These are phyloP conservation scores for Hydropsyche tenuis DNA, from an alignment of 1,140 invertebrate species.

Conservation along the genomic window DNA sequence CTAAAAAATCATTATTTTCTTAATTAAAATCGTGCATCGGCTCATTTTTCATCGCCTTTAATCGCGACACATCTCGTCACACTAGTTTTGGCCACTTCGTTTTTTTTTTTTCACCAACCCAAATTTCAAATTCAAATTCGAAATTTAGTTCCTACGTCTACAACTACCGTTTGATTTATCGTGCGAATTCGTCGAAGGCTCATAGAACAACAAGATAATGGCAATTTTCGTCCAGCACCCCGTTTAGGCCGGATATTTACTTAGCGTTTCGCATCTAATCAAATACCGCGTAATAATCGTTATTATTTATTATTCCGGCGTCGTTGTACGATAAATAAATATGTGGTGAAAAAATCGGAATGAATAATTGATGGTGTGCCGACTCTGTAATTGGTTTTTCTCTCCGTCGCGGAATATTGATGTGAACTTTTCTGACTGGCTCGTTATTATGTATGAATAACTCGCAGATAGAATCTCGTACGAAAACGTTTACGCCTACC, in stretches of 20 bases:
- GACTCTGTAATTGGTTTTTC: constrained; percentile 34
- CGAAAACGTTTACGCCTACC: constrained; percentile 19
- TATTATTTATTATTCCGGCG: neutral
- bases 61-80: constrained; percentile 16
- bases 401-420: constrained; percentile 24
- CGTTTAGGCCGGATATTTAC: constrained; percentile 25
- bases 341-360: too few relatives aligned
- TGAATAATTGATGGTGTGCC: neutral
- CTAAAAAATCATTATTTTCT: constrained; percentile 20
- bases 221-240: too few relatives aligned
- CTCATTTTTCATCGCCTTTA: constrained; percentile 6
- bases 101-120: too few relatives aligned
- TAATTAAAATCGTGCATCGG: constrained; percentile 3
- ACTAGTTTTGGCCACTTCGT: neutral
- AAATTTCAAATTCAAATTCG: too few relatives aligned
- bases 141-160: too few relatives aligned
- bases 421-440: constrained; percentile 23
- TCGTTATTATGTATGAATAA: constrained; percentile 28
- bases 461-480: constrained; percentile 29
- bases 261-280: constrained; percentile 29
- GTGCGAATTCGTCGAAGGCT: too few relatives aligned
- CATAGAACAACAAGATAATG: too few relatives aligned
- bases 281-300: constrained; percentile 31
- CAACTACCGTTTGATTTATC: too few relatives aligned
- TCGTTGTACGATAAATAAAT: constrained; percentile 5